Evolutionary conservation across 1,140 invertebrate species (phyloP).

Genomic region (Drosophila rhopaloa): DNA sequence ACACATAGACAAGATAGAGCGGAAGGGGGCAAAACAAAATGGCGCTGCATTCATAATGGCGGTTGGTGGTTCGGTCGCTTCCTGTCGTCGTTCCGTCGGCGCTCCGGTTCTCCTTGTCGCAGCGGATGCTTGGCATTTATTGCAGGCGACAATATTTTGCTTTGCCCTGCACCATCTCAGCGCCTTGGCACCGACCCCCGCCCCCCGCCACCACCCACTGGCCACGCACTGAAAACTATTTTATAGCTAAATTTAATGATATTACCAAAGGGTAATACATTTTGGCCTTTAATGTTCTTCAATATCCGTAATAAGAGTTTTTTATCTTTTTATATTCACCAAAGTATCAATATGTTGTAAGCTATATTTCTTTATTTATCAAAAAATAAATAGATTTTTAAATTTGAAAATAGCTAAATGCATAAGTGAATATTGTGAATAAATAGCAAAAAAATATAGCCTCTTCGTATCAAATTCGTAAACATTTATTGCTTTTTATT

Average conservation of each 20-base stretch:
- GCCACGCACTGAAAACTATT: neutral
- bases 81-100: constrained; percentile 29
- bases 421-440: too few relatives aligned
- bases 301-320: too few relatives aligned
- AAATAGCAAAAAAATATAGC: too few relatives aligned
- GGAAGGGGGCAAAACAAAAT: constrained; percentile 52
- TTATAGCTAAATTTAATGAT: neutral
- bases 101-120: constrained; percentile 56
- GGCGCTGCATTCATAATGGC: constrained; percentile 70
- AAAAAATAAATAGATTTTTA: too few relatives aligned
- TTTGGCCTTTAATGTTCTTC: too few relatives aligned
- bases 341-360: too few relatives aligned
- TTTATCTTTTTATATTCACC: too few relatives aligned
- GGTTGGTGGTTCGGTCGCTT: constrained; percentile 47
- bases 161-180: constrained; percentile 42
- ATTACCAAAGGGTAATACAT: too few relatives aligned
- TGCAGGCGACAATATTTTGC: constrained; percentile 81
- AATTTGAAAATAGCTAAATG: too few relatives aligned
- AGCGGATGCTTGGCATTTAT: constrained; percentile 81
- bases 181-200: constrained; percentile 8
- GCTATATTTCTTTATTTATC: too few relatives aligned
- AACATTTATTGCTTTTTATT: too few relatives aligned
- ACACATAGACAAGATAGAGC: constrained; percentile 1
- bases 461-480: too few relatives aligned
- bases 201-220: neutral